These are phyloP conservation scores for Tineola bisselliella DNA, from an alignment of 2,888 invertebrate species.

Conservation along the genomic window DNA sequence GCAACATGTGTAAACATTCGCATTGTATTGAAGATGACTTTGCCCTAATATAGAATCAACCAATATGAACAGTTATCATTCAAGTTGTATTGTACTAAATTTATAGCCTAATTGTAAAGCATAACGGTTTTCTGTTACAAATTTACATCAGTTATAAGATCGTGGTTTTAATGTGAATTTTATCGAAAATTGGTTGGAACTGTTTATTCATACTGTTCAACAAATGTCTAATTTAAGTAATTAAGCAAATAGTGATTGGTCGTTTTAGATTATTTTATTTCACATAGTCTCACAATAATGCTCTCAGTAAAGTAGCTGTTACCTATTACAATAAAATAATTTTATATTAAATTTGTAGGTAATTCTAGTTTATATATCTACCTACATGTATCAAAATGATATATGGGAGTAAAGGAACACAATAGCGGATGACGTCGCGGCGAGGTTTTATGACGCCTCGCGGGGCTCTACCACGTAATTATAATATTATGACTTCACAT, in stretches of 20 bases:
- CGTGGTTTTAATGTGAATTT: no score
- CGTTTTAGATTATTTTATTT: no score
- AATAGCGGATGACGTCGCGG: slow-evolving; percentile 50
- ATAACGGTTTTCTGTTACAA: not conserved
- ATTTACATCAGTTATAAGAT: no score
- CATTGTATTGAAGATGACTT: slow-evolving; percentile 28
- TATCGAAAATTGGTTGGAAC: no score
- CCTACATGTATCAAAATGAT: not conserved
- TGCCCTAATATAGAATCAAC: slow-evolving; percentile 19
- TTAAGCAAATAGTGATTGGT: no score
- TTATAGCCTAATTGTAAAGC: not conserved
- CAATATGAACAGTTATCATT: slow-evolving; percentile 23
- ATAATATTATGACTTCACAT: slow-evolving; percentile 60
- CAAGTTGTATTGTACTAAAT: slow-evolving; percentile 18
- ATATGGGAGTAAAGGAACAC: slow-evolving; percentile 23
- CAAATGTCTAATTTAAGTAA: no score
- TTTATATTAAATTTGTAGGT: no score
- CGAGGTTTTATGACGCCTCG: slow-evolving; percentile 42
- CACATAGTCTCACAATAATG: no score
- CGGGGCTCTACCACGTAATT: slow-evolving; percentile 41
- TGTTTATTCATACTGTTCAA: no score
- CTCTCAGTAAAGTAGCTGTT: no score
- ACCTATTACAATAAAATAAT: no score
- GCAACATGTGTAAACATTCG: slow-evolving; percentile 53
- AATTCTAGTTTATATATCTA: not conserved